Evolutionary conservation across 2,888 invertebrate species (phyloP), one percentile per base, ranked within the genome.

Genomic region (Junonia oenone): DNA sequence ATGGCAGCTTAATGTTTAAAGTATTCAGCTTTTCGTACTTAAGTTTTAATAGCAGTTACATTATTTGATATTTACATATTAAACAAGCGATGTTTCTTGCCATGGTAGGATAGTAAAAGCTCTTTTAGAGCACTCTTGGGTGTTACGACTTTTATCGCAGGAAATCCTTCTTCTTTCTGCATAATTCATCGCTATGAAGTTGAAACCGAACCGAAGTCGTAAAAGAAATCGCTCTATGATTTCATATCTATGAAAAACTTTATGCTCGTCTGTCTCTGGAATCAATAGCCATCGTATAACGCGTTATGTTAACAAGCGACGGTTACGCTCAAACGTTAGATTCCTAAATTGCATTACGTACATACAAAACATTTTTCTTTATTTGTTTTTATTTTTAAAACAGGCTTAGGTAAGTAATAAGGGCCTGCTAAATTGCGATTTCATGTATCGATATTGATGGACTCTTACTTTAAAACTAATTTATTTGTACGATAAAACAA

Each of bases 221-320:
- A 90, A 89, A 89, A 87, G 88, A 87, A 89, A 90, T 89, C 86
- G 87, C 79, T 88, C 87, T 88, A 88, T 88, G 88, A 90, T 89
- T 88, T 84, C 86, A 83, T 86, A 83, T 86, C 85, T 87, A 85
- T 75, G 78, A 77, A 72, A 81, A 88, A 87, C 78, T 89, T 89
- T 83, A 71, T 76, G 76, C 83, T 83, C 78, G 83, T 80, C 79
- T 81, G 79, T 78, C 79, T 77, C 81, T 81, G 73, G 78, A 82
- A 83, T 81, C 81, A 75, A 76, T 80, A 75, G 76, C 74, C 72
- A 73, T 75, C 66, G 68, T 70, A 68, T 72, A 71, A 66, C 68
- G 66, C 69, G 69, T 67, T 75, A 67, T 72, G 70, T 71, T 74
- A 74, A 66, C 64, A 66, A 22, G 51, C 45, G 38, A 38, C 48